Evolutionary conservation across 1,140 invertebrate genomes (phyloP).

Genomic region (Bombus superbus): DNA sequence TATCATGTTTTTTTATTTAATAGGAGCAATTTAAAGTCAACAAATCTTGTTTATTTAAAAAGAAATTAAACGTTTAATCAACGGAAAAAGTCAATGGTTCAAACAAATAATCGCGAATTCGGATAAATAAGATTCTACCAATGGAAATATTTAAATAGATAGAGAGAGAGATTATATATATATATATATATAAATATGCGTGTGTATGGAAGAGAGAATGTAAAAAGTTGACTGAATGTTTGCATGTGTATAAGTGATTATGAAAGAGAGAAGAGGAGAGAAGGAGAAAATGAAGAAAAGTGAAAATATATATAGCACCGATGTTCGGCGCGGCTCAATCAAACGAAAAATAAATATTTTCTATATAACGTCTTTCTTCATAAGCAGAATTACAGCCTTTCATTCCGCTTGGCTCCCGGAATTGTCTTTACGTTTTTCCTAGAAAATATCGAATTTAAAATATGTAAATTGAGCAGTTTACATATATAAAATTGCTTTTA

Average conservation of each 20-base stretch:
- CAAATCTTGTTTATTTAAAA: not conserved
- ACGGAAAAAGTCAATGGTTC: conserved; percentile 18
- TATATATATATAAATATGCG: not conserved
- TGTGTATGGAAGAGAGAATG: not conserved
- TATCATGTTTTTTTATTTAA: not conserved
- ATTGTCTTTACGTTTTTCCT: conserved; percentile 6
- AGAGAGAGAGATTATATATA: conserved; percentile 52
- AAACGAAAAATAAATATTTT: conserved; percentile 81
- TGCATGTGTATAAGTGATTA: not conserved
- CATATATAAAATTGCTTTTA: not conserved
- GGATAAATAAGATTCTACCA: conserved; percentile 39
- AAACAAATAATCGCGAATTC: not conserved
- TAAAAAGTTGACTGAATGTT: not conserved
- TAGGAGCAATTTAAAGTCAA: not conserved
- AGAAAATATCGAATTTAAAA: not conserved
- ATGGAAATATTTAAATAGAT: conserved; percentile 51
- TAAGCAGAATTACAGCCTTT: conserved; percentile 75
- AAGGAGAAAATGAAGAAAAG: conserved; percentile 40
- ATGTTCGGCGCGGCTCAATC: conserved; percentile 69
- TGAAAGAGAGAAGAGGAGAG: not conserved
- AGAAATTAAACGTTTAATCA: conserved; percentile 30
- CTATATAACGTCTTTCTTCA: conserved; percentile 76
- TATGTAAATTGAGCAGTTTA: not conserved
- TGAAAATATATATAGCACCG: conserved; percentile 69
- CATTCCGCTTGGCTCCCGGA: conserved; percentile 70